These are phyloP conservation scores for Oceanites oceanicus DNA, from an alignment of 2,113 vertebrate genomes.

Conservation along the genomic window DNA sequence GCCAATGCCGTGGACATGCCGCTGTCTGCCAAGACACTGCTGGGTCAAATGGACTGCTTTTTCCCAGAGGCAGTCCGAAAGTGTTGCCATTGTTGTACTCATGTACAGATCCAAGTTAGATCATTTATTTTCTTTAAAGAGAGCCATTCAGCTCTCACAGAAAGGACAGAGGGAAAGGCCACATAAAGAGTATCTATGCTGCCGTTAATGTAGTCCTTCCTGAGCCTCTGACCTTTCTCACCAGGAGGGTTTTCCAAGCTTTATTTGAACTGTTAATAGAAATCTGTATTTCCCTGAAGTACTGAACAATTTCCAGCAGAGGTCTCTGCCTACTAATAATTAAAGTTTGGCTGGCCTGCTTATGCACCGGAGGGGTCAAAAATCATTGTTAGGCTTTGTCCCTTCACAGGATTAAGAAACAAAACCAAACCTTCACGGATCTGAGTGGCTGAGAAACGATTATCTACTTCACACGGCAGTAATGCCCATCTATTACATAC, in stretches of 20 bases:
- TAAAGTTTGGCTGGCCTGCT: neutral
- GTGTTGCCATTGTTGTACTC: neutral
- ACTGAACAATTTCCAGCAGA: constrained; percentile 54
- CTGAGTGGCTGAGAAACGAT: neutral
- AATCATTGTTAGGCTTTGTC: neutral
- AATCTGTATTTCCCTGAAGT: constrained; percentile 12
- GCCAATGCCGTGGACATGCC: neutral
- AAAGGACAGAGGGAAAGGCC: neutral
- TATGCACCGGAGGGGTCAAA: neutral
- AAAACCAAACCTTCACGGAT: neutral
- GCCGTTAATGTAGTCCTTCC: neutral
- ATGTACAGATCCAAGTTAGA: neutral
- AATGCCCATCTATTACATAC: neutral
- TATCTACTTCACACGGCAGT: neutral
- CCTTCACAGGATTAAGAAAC: neutral
- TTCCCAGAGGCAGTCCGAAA: neutral
- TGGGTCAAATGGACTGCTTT: neutral
- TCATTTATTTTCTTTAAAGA: neutral
- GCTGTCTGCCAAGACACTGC: neutral
- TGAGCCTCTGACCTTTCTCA: neutral
- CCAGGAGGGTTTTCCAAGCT: neutral
- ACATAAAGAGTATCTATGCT: neutral
- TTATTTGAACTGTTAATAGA: neutral
- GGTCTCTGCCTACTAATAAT: constrained; percentile 63
- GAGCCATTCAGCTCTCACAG: neutral